Evolutionary conservation across 2,888 invertebrate genomes (phyloP).

Genomic region (Papilio gigon): DNA sequence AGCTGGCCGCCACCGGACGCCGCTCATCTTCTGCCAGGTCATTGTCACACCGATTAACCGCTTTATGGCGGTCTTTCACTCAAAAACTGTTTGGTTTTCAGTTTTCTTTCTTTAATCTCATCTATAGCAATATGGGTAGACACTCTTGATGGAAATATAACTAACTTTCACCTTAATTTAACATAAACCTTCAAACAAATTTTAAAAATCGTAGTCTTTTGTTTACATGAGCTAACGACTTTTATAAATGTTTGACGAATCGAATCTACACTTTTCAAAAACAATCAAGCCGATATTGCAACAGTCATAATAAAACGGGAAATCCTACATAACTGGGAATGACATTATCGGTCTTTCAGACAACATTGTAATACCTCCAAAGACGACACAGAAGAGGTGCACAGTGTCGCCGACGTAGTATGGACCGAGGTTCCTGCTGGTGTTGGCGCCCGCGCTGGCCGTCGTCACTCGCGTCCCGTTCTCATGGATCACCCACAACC

Average conservation of each 20-base stretch:
- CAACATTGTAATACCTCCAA: slow-evolving; percentile 87
- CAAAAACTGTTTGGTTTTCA: slow-evolving; percentile 1
- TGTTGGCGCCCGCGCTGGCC: slow-evolving; percentile 81
- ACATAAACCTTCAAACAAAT: too few relatives aligned
- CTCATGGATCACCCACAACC: slow-evolving; percentile 89
- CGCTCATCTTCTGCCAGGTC: slow-evolving; percentile 39
- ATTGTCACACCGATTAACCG: slow-evolving; percentile 38
- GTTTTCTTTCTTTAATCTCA: not conserved
- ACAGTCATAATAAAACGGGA: not conserved
- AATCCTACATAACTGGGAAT: too few relatives aligned
- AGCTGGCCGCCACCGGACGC: slow-evolving; percentile 38
- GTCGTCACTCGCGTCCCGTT: slow-evolving; percentile 88
- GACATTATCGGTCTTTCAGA: too few relatives aligned
- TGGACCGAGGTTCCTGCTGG: slow-evolving; percentile 85
- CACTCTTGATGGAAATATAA: too few relatives aligned
- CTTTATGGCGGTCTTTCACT: slow-evolving; percentile 33
- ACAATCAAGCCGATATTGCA: too few relatives aligned
- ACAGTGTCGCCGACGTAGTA: slow-evolving; percentile 92
- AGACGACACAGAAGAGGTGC: slow-evolving; percentile 91
- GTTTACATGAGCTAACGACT: too few relatives aligned
- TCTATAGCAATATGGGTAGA: too few relatives aligned
- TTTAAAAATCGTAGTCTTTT: too few relatives aligned
- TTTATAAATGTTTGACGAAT: too few relatives aligned
- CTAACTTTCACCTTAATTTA: too few relatives aligned
- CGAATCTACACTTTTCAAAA: not conserved